Evolutionary conservation across 2,797 vertebrate species (phyloP).

Genomic region (Vultur gryphus): DNA sequence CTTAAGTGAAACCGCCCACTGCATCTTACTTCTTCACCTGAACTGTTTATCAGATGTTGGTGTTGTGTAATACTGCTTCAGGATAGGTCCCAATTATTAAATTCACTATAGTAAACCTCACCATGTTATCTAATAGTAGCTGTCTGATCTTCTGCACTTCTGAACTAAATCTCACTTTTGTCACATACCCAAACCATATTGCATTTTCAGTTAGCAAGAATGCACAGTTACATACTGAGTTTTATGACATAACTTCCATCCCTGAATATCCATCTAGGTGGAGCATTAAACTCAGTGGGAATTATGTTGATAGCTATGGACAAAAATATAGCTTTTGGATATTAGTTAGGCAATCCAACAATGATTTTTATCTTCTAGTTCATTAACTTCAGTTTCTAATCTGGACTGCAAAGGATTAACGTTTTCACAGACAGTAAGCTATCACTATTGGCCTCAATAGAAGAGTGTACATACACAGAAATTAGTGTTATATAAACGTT

Average conservation of each 20-base stretch:
- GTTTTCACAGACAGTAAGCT: background rate
- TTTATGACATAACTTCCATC: background rate
- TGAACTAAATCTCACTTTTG: background rate
- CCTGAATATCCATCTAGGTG: background rate
- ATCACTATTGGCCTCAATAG: background rate
- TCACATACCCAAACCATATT: accelerated
- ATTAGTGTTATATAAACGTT: background rate
- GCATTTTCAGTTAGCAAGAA: background rate
- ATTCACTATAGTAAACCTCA: background rate
- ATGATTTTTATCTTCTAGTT: background rate
- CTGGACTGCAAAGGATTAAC: background rate
- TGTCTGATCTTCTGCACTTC: background rate
- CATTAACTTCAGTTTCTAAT: background rate
- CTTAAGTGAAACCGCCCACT: background rate
- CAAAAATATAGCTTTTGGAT: background rate
- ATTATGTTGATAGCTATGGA: background rate
- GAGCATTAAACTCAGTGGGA: background rate
- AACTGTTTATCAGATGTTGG: background rate
- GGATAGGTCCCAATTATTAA: background rate
- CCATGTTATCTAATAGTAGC: background rate
- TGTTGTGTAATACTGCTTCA: background rate
- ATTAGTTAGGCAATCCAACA: background rate
- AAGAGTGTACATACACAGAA: background rate
- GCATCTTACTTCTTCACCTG: background rate
- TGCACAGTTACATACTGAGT: background rate